Conservation (phyloP, 1,140 invertebrate genomes). For the Brachionus calyciflorus region DNA sequence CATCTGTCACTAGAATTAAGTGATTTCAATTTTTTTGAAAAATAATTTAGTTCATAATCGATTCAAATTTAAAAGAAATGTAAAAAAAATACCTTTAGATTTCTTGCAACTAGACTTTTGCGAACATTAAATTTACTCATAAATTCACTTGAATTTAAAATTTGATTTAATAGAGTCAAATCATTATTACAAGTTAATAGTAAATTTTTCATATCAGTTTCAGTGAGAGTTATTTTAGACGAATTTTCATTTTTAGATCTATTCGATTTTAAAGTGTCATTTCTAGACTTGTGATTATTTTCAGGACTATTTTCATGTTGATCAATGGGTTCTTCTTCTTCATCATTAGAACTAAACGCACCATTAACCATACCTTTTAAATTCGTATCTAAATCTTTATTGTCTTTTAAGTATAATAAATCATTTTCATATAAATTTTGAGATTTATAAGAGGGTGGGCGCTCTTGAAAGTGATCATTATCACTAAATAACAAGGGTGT, state of each 20-base stretch:
- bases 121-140: not conserved
- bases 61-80: not conserved
- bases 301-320: no score
- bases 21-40: no score
- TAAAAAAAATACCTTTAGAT: slow-evolving; percentile 5
- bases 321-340: not conserved
- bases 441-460: slow-evolving; percentile 7
- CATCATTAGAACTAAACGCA: not conserved
- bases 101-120: not conserved
- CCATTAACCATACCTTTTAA: not conserved
- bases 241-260: not conserved
- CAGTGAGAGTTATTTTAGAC: slow-evolving; percentile 1
- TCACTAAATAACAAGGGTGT: slow-evolving; percentile 1
- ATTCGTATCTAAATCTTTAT: not conserved
- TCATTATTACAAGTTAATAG: slow-evolving; percentile 19
- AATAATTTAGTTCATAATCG: no score
- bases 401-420: not conserved
- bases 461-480: not conserved
- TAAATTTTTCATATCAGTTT: slow-evolving; percentile 27
- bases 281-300: not conserved
- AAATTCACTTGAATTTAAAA: slow-evolving; percentile 23
- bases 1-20: no score
- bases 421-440: slow-evolving; percentile 36
- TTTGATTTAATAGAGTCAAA: not conserved
- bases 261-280: not conserved